Evolutionary conservation across 2,888 invertebrate species (phyloP).

Genomic region (Philhelius pedissequus): DNA sequence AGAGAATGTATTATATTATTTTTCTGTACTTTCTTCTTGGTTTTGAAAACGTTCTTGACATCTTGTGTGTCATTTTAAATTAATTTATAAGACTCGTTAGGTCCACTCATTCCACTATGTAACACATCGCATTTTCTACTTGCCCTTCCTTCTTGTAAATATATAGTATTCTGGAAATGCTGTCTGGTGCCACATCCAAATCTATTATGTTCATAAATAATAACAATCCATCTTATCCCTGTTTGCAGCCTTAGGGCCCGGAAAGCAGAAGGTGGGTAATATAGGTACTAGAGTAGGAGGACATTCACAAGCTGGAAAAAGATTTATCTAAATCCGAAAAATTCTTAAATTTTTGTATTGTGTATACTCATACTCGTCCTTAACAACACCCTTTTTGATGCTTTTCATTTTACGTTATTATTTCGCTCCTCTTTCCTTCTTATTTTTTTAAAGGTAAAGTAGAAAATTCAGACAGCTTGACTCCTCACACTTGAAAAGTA

Average conservation of each 20-base stretch:
- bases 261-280: background rate
- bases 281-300: background rate
- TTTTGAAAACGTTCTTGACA: constrained; percentile 33
- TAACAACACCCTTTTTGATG: background rate
- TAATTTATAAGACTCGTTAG: constrained; percentile 50
- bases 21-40: background rate
- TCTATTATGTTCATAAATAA: constrained; percentile 61
- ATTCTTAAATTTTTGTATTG: background rate
- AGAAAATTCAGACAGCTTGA: constrained; percentile 44
- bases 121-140: constrained; percentile 41
- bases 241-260: background rate
- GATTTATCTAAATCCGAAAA: constrained; percentile 13
- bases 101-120: constrained; percentile 10
- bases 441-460: constrained; percentile 18
- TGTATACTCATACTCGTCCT: background rate
- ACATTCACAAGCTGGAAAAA: constrained; percentile 10
- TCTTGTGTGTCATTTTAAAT: constrained; percentile 49
- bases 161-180: constrained; percentile 12
- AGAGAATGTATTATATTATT: background rate
- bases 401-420: constrained; percentile 7
- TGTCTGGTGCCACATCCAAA: constrained; percentile 46
- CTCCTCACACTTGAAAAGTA: constrained; percentile 49
- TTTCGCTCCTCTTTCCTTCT: background rate
- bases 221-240: constrained; percentile 61
- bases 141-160: background rate